Conservation (phyloP, 2,888 invertebrate genomes). For the Steinernema hermaphroditum region DNA sequence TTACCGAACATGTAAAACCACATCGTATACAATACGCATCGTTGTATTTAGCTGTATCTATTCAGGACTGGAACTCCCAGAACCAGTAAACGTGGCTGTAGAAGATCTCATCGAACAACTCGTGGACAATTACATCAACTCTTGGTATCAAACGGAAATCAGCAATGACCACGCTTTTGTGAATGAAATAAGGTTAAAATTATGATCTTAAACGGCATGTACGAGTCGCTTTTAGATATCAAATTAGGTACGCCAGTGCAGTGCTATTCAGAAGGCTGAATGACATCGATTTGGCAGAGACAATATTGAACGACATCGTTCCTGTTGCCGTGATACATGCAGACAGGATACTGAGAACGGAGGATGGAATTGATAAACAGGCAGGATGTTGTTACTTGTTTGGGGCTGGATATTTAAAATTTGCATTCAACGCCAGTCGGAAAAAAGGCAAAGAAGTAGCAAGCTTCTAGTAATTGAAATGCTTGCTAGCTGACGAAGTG, state of each 20-base stretch:
- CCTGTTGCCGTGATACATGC: conserved; percentile 55
- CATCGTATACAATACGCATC: too few species aligned
- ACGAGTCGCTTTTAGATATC: conserved; percentile 50
- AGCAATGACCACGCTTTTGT: conserved; percentile 59
- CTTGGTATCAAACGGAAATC: conserved; percentile 59
- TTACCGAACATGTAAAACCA: too few species aligned
- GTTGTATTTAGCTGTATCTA: too few species aligned
- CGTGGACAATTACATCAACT: conserved; percentile 55
- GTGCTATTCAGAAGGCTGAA: conserved; percentile 44
- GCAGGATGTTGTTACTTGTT: too few species aligned
- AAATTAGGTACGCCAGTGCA: conserved; percentile 54
- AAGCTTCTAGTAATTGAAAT: neutral
- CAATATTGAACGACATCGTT: conserved; percentile 49
- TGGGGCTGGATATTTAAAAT: too few species aligned
- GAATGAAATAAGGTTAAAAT: conserved; percentile 50
- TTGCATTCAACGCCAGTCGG: too few species aligned
- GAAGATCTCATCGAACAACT: conserved; percentile 57
- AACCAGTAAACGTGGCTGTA: conserved; percentile 52
- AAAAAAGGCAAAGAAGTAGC: too few species aligned
- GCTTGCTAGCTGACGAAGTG: neutral
- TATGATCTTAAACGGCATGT: neutral
- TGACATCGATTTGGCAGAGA: conserved; percentile 46
- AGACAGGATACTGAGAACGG: conserved; percentile 34
- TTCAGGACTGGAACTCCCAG: conserved; percentile 36
- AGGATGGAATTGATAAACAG: neutral